Conservation (phyloP, 35 echinoderm and acorn worm genomes). For the Anneissia japonica region DNA sequence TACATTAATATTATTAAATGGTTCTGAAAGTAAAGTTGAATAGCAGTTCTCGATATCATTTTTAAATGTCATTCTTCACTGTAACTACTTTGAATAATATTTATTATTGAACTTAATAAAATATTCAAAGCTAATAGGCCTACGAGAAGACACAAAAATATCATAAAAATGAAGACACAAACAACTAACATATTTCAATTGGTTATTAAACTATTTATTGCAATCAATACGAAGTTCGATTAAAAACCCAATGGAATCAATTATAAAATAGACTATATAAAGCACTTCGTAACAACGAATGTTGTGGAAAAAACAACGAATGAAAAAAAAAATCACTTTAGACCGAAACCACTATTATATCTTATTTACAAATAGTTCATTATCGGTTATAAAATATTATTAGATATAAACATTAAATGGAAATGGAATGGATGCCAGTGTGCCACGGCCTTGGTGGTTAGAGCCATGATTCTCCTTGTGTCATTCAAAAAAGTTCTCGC, state of each 20-base stretch:
- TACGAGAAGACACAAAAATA: too few species aligned
- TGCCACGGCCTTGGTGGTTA: background rate
- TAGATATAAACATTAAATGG: background rate
- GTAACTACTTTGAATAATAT: too few species aligned
- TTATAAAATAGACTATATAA: constrained; percentile 3
- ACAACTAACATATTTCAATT: too few species aligned
- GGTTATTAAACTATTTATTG: background rate
- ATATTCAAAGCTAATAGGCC: too few species aligned
- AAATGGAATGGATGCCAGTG: background rate
- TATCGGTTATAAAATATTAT: background rate
- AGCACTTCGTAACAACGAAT: too few species aligned
- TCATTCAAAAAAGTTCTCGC: background rate
- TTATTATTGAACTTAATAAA: too few species aligned
- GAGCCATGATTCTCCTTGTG: background rate
- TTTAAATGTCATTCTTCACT: too few species aligned
- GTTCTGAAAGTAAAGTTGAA: too few species aligned
- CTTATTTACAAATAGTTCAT: constrained; percentile 2
- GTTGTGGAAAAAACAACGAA: background rate
- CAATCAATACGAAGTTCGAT: background rate
- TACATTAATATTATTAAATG: too few species aligned
- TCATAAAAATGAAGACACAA: too few species aligned
- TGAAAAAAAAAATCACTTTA: background rate
- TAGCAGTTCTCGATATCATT: too few species aligned
- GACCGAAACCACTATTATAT: background rate
- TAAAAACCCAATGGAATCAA: background rate